Evolutionary conservation across 2,888 invertebrate genomes (phyloP).

Genomic region (Agapetus fuscipes): DNA sequence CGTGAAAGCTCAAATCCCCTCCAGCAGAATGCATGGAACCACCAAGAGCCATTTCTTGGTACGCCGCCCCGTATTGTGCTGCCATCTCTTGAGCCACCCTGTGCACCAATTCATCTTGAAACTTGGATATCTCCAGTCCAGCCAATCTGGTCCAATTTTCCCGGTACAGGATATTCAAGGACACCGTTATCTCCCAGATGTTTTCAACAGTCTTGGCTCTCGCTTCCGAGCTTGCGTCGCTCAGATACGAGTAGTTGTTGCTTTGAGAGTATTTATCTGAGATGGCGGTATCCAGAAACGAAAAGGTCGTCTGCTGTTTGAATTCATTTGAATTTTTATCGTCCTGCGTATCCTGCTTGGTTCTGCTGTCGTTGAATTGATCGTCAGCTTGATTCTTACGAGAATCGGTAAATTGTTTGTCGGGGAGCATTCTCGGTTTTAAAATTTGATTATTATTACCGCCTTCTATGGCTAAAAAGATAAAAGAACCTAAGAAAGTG

Average conservation of each 20-base stretch:
- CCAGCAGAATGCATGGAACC: conserved; percentile 24
- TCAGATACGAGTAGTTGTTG: conserved; percentile 19
- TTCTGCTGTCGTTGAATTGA: conserved; percentile 26
- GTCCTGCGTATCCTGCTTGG: conserved; percentile 27
- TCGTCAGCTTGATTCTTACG: conserved; percentile 39
- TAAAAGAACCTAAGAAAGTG: conserved; percentile 66
- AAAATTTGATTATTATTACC: conserved; percentile 46
- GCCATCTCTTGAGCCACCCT: conserved; percentile 70
- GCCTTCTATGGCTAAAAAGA: conserved; percentile 78
- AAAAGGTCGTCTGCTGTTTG: not conserved
- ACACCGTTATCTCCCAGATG: conserved; percentile 86
- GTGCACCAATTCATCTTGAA: conserved; percentile 75
- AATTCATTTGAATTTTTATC: not conserved
- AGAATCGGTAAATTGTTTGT: conserved; percentile 35
- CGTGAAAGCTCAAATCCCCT: conserved; percentile 32
- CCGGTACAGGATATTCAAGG: conserved; percentile 77
- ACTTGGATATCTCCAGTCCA: conserved; percentile 66
- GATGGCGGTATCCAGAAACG: conserved; percentile 8
- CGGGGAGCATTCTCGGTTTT: conserved; percentile 40
- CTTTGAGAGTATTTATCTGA: conserved; percentile 7
- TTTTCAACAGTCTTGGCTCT: conserved; percentile 59
- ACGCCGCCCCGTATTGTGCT: conserved; percentile 33
- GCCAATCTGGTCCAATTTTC: conserved; percentile 85
- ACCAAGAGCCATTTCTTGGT: conserved; percentile 43
- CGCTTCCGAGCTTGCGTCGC: conserved; percentile 20